Base-by-base conservation (phyloP, 2,888 invertebrate species). In the Apamea anceps region DNA sequence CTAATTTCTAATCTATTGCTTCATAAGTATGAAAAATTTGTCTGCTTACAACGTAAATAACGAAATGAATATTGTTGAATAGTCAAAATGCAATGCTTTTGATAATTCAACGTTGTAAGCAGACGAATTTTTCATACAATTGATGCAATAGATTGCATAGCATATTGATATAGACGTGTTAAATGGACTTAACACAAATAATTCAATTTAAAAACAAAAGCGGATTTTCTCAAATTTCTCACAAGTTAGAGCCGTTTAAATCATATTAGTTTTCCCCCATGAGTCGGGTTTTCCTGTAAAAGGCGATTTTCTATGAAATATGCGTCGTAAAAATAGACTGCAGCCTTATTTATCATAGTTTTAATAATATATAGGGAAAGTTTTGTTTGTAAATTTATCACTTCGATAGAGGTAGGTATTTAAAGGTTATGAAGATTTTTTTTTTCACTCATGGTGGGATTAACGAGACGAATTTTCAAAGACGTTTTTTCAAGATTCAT, bases 271-370 rank as follows among this genome's bases (percentile, higher is more conserved):
- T 85, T 85, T 73, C 79, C 51, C 63, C 78, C 73, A 80, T 74
- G 73, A 80, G 42, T 72, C 77, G 76, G 32, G 80, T 79, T 87
- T 84, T 87, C 78, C 57, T 77, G 75, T 77, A 51, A 74, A 88
- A 87, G 77, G 78, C 81, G 72, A 87, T 87, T 85, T 89, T 76
- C 71, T 89, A 15, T 79, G 81, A 88, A 82, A 79, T 80, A 81
- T 85, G 79, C 74, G 80, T 77, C 89, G 75, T 89, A 85, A 87
- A 89, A 87, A 89, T 85, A 85, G 73, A 82, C 87, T 82, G 85
- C 85, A 83, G 6, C 32, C 13, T 77, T 51, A 80, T 88, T 80
- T 87, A 89, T 85, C 72, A 80, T 37, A 42, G 54, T 71, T 37
- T 51, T 71, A 48, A 37, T 79, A 60, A 66, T 73, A 72, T 87